A percentile compares a stretch with the other conserved stretches of the same genome.
phyloP scores from a whole-genome alignment of 2,113 vertebrate species.

The Paedocypris sp. region DNA sequence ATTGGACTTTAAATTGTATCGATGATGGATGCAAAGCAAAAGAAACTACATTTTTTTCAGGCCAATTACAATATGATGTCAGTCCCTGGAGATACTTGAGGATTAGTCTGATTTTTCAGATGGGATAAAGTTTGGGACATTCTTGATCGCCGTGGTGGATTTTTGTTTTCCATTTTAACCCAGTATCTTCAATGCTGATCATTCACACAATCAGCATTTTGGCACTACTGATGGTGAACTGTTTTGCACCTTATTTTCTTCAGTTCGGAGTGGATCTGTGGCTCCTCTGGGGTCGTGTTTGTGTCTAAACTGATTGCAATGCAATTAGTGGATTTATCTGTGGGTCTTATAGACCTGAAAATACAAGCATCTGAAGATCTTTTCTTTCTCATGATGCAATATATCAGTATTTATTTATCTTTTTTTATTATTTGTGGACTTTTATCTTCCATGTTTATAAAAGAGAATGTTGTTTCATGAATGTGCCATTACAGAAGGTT shows the following conservation, averaged over 20 bases:
- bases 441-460: conserved; percentile 14
- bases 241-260: conserved; percentile 51
- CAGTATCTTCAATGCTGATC: not conserved
- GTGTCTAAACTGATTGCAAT: conserved; percentile 4
- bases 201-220: too few species aligned
- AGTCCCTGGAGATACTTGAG: conserved; percentile 69
- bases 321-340: conserved; percentile 47
- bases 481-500: not conserved
- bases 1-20: too few species aligned
- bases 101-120: conserved; percentile 26
- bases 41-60: not conserved
- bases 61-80: conserved; percentile 11
- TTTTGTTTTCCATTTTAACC: not conserved
- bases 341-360: conserved; percentile 69
- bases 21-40: too few species aligned
- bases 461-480: conserved; percentile 9
- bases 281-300: conserved; percentile 58
- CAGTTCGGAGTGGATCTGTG: conserved; percentile 55
- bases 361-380: conserved; percentile 38
- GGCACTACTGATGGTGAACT: not conserved
- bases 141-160: not conserved
- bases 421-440: conserved; percentile 8
- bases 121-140: not conserved
- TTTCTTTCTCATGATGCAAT: conserved; percentile 41
- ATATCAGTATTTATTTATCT: conserved; percentile 36